Conservation (phyloP, 2,113 vertebrate species). For the Reinhardtius hippoglossoides region DNA sequence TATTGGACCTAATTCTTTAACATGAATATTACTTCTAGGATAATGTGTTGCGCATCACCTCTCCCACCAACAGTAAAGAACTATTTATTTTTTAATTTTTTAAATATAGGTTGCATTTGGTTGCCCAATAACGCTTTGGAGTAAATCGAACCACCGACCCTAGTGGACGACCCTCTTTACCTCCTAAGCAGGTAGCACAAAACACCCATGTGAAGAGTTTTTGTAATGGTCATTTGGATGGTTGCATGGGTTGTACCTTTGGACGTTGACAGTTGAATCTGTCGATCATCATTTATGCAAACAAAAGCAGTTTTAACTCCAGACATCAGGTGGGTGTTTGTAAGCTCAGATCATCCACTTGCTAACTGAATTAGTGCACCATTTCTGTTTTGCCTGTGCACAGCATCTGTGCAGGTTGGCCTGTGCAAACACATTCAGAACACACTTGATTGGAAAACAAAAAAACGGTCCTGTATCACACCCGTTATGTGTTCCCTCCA, state of each 20-base stretch:
- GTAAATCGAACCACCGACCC: too few relatives aligned
- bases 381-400: conserved; percentile 7
- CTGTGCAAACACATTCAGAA: conserved; percentile 8
- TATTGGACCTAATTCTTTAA: too few relatives aligned
- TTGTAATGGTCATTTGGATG: background rate
- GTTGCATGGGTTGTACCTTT: background rate
- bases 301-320: background rate
- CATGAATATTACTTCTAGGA: too few relatives aligned
- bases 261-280: background rate
- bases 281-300: background rate
- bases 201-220: background rate
- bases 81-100: too few relatives aligned
- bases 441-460: conserved; percentile 14
- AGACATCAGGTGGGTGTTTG: background rate
- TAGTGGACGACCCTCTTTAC: too few relatives aligned
- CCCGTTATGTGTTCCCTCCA: conserved; percentile 32
- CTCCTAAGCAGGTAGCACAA: too few relatives aligned
- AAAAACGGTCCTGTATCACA: conserved; percentile 23
- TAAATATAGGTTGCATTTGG: too few relatives aligned
- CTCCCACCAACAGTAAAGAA: too few relatives aligned
- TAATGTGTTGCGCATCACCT: too few relatives aligned
- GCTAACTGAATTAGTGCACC: background rate
- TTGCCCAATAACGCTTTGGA: too few relatives aligned
- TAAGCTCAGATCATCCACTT: background rate
- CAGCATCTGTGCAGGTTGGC: conserved; percentile 21